These are phyloP conservation scores for Eciton burchellii DNA, from an alignment of 1,140 invertebrate genomes.

Conservation along the genomic window DNA sequence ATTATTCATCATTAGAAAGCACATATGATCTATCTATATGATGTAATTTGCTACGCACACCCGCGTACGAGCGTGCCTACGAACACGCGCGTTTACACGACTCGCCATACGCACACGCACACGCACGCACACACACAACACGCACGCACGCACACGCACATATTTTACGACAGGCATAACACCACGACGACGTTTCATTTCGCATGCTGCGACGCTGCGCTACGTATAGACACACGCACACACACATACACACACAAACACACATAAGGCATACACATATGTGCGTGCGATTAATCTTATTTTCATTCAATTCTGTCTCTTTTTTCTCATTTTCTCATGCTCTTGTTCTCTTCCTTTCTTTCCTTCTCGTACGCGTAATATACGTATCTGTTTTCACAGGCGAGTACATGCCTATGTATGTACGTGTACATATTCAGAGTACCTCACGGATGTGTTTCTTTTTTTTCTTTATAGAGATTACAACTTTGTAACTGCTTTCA, in stretches of 20 bases:
- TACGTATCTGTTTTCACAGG: constrained; percentile 65
- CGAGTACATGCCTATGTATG: constrained; percentile 77
- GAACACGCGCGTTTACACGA: no score
- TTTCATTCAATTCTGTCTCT: not conserved
- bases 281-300: constrained; percentile 48
- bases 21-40: constrained; percentile 83
- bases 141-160: constrained; percentile 11
- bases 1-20: constrained; percentile 84
- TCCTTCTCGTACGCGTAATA: constrained; percentile 31
- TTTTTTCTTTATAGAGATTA: constrained; percentile 71
- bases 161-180: constrained; percentile 21
- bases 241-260: constrained; percentile 67
- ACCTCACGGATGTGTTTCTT: constrained; percentile 72
- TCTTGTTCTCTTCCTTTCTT: not conserved
- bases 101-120: no score
- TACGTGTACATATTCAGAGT: constrained; percentile 78
- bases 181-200: no score
- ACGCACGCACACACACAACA: constrained; percentile 62
- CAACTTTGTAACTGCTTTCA: constrained; percentile 66
- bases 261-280: constrained; percentile 43
- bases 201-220: no score
- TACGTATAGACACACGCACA: no score
- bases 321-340: not conserved
- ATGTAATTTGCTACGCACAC: constrained; percentile 80
- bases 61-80: constrained; percentile 73